Conservation (phyloP, 2,797 vertebrate species). For the Sebastes oblongus region DNA sequence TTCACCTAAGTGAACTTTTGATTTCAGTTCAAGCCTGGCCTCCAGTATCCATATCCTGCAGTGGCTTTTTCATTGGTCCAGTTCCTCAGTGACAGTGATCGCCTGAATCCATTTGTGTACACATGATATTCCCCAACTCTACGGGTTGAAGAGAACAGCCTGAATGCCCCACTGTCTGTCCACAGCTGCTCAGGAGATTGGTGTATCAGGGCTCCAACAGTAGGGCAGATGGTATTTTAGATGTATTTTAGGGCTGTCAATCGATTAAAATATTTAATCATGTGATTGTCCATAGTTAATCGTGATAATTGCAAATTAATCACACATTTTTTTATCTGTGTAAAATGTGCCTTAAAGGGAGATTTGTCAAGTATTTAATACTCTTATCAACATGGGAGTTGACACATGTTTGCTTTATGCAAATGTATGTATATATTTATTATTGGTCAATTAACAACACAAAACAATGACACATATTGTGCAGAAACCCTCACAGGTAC, state of each 20-base stretch:
- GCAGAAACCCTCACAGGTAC: too few species aligned
- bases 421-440: too few species aligned
- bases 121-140: not conserved
- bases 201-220: not conserved
- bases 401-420: too few species aligned
- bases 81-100: not conserved
- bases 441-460: too few species aligned
- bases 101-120: not conserved
- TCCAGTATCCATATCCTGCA: not conserved
- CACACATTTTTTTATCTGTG: too few species aligned
- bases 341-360: too few species aligned
- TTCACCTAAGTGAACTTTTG: not conserved
- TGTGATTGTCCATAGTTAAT: too few species aligned
- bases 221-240: accelerated
- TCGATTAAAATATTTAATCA: too few species aligned
- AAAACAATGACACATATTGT: too few species aligned
- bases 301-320: too few species aligned
- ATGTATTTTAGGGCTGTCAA: not conserved
- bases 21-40: not conserved
- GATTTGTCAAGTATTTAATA: too few species aligned
- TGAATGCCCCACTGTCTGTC: not conserved
- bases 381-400: too few species aligned
- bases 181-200: not conserved
- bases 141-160: not conserved
- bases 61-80: not conserved